A percentile compares a stretch with the other conserved stretches of the same genome.
These are phyloP conservation scores for Hydra vulgaris DNA, from an alignment of 30 jellyfish, hydroid and myxozoan genomes.

Conservation along the genomic window DNA sequence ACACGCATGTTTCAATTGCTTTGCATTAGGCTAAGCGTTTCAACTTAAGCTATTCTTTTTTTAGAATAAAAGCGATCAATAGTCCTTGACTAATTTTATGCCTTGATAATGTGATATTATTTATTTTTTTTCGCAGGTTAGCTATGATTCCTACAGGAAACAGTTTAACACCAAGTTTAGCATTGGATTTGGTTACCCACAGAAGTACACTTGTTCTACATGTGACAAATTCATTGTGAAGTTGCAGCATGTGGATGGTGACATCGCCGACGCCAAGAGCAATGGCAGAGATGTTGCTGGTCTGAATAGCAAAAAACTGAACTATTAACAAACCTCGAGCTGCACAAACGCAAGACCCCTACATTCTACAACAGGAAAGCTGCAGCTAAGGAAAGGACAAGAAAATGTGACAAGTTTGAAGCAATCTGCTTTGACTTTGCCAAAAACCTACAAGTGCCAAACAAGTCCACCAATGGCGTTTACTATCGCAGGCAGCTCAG, in stretches of 20 bases:
- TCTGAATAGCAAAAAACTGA: neutral
- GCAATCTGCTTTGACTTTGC: neutral
- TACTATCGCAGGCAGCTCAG: neutral
- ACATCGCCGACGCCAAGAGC: neutral
- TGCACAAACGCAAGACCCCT: neutral
- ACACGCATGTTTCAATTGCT: too few relatives aligned
- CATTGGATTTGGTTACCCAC: neutral
- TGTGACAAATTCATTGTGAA: too few relatives aligned
- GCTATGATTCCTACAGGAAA: neutral
- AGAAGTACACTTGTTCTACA: neutral
- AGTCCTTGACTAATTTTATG: too few relatives aligned
- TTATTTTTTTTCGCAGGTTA: neutral
- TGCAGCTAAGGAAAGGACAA: neutral
- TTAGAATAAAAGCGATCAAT: too few relatives aligned
- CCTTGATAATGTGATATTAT: too few relatives aligned
- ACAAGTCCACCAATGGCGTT: neutral
- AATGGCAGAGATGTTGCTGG: neutral
- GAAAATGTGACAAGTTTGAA: neutral
- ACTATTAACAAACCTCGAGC: neutral
- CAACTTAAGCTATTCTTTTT: too few relatives aligned
- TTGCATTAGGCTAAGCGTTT: too few relatives aligned
- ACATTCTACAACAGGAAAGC: neutral
- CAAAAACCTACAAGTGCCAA: neutral
- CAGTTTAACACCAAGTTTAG: neutral
- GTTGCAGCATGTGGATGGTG: neutral